Conservation (phyloP, 2,113 vertebrate genomes). For the Dasyornis broadbenti region DNA sequence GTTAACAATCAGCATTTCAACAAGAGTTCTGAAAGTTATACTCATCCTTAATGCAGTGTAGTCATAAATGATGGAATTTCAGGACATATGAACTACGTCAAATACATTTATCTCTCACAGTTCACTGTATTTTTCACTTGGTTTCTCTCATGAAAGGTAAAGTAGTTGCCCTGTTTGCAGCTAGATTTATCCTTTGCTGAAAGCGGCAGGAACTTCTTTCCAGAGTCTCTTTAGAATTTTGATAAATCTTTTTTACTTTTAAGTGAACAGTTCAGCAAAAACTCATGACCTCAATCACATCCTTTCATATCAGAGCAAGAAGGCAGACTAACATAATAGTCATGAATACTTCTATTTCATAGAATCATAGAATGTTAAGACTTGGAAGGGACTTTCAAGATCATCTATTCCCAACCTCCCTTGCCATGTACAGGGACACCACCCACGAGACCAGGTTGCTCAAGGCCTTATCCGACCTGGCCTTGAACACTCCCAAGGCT, state of each 20-base stretch:
- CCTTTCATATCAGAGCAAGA: background rate
- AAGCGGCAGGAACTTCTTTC: background rate
- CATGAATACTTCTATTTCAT: background rate
- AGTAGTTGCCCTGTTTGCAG: background rate
- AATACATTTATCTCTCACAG: background rate
- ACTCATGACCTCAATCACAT: background rate
- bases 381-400: background rate
- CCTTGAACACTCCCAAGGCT: fast-evolving
- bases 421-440: background rate
- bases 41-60: background rate
- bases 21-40: background rate
- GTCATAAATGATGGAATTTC: background rate
- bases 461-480: background rate
- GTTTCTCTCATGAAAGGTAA: background rate
- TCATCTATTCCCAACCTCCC: background rate
- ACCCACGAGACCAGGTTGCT: no score
- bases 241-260: background rate
- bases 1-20: background rate
- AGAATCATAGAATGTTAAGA: background rate
- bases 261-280: background rate
- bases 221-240: background rate
- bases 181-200: background rate
- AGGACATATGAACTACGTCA: background rate
- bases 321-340: background rate
- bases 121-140: background rate